Percentiles rank a stretch among this genome's conserved stretches.
Conservation (phyloP, 1,140 invertebrate genomes). For the Drosophila sucinea region DNA sequence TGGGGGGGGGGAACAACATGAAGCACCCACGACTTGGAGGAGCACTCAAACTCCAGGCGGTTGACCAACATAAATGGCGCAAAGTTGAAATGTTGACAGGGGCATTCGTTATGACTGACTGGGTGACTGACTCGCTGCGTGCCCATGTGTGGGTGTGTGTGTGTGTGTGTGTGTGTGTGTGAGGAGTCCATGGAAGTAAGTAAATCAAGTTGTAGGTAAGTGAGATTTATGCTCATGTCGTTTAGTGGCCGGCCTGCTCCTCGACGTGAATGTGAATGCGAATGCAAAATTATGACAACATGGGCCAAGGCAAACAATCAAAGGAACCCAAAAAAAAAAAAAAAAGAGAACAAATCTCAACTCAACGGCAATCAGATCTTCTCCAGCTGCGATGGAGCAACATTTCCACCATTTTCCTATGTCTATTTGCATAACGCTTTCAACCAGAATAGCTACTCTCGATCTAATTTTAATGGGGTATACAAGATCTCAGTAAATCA, state of each 20-base stretch:
- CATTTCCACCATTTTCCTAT: conserved; percentile 53
- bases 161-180: conserved; percentile 21
- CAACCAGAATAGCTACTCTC: conserved; percentile 27
- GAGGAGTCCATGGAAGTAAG: conserved; percentile 41
- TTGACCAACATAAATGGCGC: conserved; percentile 80
- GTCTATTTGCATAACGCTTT: conserved; percentile 60
- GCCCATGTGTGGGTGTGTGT: conserved; percentile 14
- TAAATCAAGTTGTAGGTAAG: conserved; percentile 81
- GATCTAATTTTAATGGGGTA: conserved; percentile 11
- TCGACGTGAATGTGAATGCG: conserved; percentile 27
- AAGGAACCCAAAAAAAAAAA: conserved; percentile 38
- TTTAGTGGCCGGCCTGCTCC: conserved; percentile 50
- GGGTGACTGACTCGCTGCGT: conserved; percentile 14
- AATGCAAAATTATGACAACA: conserved; percentile 63
- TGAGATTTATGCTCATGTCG: conserved; percentile 80
- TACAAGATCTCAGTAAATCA: background rate
- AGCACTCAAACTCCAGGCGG: conserved; percentile 56
- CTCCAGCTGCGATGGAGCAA: conserved; percentile 25
- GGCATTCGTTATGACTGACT: conserved; percentile 73
- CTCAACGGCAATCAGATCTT: conserved; percentile 28
- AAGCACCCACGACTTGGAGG: conserved; percentile 50
- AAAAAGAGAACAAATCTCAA: conserved; percentile 7
- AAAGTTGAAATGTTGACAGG: conserved; percentile 81
- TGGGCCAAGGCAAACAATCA: conserved; percentile 52
- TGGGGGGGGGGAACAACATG: conserved; percentile 25